Evolutionary conservation across 2,797 vertebrate species (phyloP).

Genomic region (Cryptoblepharus egeriae): DNA sequence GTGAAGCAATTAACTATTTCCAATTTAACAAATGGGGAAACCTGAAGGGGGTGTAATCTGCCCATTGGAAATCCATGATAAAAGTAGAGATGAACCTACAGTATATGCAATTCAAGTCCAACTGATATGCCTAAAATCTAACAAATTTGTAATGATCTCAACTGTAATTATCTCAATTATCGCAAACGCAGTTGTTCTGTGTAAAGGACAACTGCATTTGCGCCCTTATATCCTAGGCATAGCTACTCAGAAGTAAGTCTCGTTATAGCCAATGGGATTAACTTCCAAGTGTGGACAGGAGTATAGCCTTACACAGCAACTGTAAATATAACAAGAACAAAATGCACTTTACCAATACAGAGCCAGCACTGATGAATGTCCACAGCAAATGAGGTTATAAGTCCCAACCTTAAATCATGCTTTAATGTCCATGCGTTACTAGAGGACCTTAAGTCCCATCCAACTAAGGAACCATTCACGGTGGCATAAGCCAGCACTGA

Average conservation of each 20-base stretch:
- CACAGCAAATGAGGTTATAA: slow-evolving; percentile 97
- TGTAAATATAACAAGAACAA: background rate
- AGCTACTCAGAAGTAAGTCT: too few species aligned
- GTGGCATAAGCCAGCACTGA: slow-evolving; percentile 94
- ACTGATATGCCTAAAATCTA: slow-evolving; percentile 13
- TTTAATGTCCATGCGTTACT: slow-evolving; percentile 92
- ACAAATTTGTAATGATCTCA: background rate
- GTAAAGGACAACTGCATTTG: slow-evolving; percentile 3
- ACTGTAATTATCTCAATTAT: too few species aligned
- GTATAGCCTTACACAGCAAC: background rate
- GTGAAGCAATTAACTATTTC: background rate
- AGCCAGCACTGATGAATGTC: slow-evolving; percentile 99
- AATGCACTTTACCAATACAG: slow-evolving; percentile 86
- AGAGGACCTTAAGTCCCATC: slow-evolving; percentile 94
- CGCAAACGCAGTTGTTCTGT: too few species aligned
- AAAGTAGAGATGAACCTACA: background rate
- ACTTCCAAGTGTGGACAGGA: too few species aligned
- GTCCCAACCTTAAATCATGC: slow-evolving; percentile 93
- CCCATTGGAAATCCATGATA: background rate
- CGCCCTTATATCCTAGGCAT: too few species aligned
- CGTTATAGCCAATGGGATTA: too few species aligned
- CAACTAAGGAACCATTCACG: slow-evolving; percentile 94
- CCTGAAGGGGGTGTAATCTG: background rate
- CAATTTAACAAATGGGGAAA: background rate
- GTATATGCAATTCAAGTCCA: background rate